Base-by-base conservation (phyloP, 2,888 invertebrate genomes). In the Bruchidius siliquastri region DNA sequence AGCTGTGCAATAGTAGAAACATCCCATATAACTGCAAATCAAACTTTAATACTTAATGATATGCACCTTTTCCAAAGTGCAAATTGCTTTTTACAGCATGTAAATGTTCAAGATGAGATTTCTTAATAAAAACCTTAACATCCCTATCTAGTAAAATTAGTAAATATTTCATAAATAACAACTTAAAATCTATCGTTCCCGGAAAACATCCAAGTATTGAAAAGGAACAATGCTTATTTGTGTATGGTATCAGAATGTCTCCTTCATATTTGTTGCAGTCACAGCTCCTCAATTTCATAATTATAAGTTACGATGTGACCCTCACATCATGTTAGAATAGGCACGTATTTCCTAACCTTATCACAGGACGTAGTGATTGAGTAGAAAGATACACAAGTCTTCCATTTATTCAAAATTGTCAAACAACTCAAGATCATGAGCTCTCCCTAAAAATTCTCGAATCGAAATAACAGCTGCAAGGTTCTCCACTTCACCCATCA, bases 291-390 rank as follows among this genome's bases (percentile, higher is more conserved):
- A 77, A 78, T 78, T 74, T 74, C 70, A 76, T 74, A 73, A 71
- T 76, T 76, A 74, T 72, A 77, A 76, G 72, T 73, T 75, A 75
- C 76, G 67, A 79, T 81, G 77, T 78, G 78, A 80, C 75, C 77
- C 76, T 77, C 82, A 81, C 82, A 83, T 82, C 80, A 81, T 81
- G 83, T 84, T 84, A 84, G 83, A 83, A 83, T 84, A 84, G 84
- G 84, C 84, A 84, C 84, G 81, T 81, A 82, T 83, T 83, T 83
- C 82, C 82, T 83, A 81, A 83, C 83, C 81, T 78, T 83, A 83
- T 83, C 83, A 83, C 83, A 83, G 83, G 81, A 77, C 80, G 73
- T 76, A 74, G 73, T 69, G 72, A 77, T 76, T 74, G 75, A 68
- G 75, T 73, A 75, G 73, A 74, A 74, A 78, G 73, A 26, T 8